Base-by-base conservation (phyloP, 1,140 invertebrate species). In the Holotrichia oblita region DNA sequence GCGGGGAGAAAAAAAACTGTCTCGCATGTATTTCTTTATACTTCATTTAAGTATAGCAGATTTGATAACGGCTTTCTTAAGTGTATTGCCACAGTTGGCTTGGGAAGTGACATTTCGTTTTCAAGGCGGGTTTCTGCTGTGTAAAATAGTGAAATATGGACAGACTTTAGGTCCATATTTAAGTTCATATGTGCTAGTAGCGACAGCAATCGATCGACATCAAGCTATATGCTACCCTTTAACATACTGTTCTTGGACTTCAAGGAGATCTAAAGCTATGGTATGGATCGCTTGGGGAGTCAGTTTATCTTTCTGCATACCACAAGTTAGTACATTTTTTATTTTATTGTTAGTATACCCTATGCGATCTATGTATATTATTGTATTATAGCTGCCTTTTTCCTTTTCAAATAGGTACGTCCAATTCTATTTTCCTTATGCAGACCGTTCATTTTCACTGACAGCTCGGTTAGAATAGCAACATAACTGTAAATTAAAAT, bases 1-100 rank as follows among this genome's bases (percentile, higher is more conserved):
- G 86, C 86, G 8, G 86, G 88, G 2, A 82, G 87, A 73, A 89
- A 90, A n/a, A n/a, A 91, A 92, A 83, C 88, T 93, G 48, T 91
- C 91, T 2, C 87, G 93, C 48, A 94, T 94, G 91, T 92, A 93
- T 83, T 91, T 93, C 85, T 94, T 94, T 83, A 92, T 94, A 24
- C 87, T 93, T 76, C 92, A 94, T 83, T 86, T 95, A 40, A 92
- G 92, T 80, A 88, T 94, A 22, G 92, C 93, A 0, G 94, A 95
- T 85, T 85, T 94, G 22, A 86, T 93, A 74, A 93, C 93, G 0
- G 93, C 92, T 2, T 88, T 94, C 79, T 89, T 94, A 59, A 92
- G 93, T 82, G 91, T 93, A 10, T 85, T 94, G n/a, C 92, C 94
- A 0, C 93, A 94, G 86, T 83, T 94, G 6, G 89, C 89, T 6